Conservation (phyloP, 2,888 invertebrate genomes). For the Phania funesta region DNA sequence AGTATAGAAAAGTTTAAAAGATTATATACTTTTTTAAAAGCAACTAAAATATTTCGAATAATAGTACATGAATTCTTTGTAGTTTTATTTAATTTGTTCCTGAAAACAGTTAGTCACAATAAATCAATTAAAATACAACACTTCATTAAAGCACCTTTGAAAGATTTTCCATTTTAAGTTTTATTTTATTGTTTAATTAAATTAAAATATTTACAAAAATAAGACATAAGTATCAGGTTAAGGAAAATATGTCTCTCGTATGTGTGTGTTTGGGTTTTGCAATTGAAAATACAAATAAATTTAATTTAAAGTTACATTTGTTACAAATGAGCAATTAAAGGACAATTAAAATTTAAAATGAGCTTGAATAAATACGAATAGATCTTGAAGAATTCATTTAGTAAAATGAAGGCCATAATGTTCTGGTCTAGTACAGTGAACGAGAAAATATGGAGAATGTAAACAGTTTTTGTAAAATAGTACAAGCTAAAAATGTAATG, state of each 20-base stretch:
- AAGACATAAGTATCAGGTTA: neutral
- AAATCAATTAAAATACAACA: neutral
- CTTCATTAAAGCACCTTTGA: neutral
- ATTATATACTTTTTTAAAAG: neutral
- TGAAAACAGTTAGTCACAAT: neutral
- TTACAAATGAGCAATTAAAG: neutral
- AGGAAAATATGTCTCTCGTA: neutral
- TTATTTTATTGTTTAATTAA: slow-evolving; percentile 25
- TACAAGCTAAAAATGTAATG: too few species aligned
- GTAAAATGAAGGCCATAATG: too few species aligned
- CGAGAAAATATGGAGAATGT: too few species aligned
- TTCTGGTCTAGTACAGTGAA: too few species aligned
- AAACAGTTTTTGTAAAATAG: too few species aligned
- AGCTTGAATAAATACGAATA: neutral
- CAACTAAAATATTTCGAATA: neutral
- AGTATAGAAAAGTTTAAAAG: too few species aligned
- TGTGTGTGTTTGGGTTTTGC: neutral
- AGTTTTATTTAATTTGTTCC: neutral
- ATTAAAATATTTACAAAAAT: slow-evolving; percentile 19
- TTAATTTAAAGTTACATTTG: neutral
- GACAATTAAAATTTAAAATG: neutral
- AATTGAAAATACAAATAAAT: neutral
- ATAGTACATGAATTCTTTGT: neutral
- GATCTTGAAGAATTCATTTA: neutral
- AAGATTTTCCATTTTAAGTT: neutral